A percentile compares a stretch with the other conserved stretches of the same genome.
phyloP scores from a whole-genome alignment of 2,113 vertebrate species.

The Elgaria multicarinata region DNA sequence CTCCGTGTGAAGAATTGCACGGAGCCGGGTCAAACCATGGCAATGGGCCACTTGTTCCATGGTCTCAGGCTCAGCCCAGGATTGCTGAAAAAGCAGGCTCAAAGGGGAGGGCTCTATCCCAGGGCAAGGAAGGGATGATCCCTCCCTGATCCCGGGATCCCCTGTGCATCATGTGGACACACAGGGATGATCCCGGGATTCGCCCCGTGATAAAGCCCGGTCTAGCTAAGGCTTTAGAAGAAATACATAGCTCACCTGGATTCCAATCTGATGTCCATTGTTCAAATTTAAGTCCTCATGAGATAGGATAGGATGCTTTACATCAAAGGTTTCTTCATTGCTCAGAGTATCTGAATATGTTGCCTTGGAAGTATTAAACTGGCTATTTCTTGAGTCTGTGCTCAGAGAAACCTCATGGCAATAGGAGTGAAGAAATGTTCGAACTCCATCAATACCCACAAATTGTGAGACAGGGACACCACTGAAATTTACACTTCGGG shows the following conservation, averaged over 20 bases:
- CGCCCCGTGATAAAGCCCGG: too few species aligned
- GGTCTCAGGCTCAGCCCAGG: too few species aligned
- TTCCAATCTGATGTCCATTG: background rate
- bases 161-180: too few species aligned
- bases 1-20: too few species aligned
- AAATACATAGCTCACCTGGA: conserved; percentile 1
- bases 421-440: conserved; percentile 3
- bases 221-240: too few species aligned
- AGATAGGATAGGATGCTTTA: conserved; percentile 44
- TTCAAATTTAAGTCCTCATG: conserved; percentile 29
- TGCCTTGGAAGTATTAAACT: conserved; percentile 52
- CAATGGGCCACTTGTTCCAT: too few species aligned
- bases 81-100: too few species aligned
- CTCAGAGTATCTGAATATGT: conserved; percentile 47
- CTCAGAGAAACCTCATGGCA: conserved; percentile 50
- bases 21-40: too few species aligned
- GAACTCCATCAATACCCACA: conserved; percentile 6
- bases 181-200: too few species aligned
- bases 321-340: conserved; percentile 53
- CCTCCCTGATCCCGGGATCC: too few species aligned
- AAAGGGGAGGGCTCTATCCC: too few species aligned
- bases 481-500: background rate
- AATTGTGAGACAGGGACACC: background rate
- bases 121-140: too few species aligned
- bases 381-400: conserved; percentile 20